Conservation (phyloP, 2,888 invertebrate species). For the Andrena trimmerana region DNA sequence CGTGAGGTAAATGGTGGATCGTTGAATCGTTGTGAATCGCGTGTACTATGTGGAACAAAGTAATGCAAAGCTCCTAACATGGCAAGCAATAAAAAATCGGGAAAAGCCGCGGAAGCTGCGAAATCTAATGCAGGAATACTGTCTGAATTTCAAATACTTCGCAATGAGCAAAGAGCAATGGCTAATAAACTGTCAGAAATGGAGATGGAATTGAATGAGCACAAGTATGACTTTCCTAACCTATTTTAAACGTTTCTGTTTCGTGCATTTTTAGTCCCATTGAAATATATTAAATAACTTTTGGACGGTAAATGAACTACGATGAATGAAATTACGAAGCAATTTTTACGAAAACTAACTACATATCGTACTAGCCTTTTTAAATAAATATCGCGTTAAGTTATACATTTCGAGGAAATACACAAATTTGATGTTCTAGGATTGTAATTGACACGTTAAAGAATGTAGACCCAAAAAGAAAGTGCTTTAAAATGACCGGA, state of each 20-base stretch:
- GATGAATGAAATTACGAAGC: background rate
- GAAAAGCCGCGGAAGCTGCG: constrained; percentile 75
- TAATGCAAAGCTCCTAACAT: constrained; percentile 78
- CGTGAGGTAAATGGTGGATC: background rate
- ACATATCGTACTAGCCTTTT: background rate
- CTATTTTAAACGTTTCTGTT: constrained; percentile 52
- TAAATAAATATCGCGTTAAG: background rate
- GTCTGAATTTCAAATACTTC: constrained; percentile 93
- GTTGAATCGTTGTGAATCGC: constrained; percentile 10
- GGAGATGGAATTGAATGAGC: constrained; percentile 97
- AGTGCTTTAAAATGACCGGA: constrained; percentile 97
- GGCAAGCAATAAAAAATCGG: constrained; percentile 82
- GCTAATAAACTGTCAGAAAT: constrained; percentile 96
- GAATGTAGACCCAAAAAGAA: constrained; percentile 93
- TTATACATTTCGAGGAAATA: background rate
- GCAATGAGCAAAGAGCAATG: constrained; percentile 94
- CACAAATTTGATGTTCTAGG: constrained; percentile 86
- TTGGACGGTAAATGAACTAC: background rate
- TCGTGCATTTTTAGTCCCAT: background rate
- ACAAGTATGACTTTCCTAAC: constrained; percentile 90
- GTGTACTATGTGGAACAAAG: constrained; percentile 33
- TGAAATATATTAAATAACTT: background rate
- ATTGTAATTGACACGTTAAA: constrained; percentile 97
- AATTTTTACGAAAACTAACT: background rate
- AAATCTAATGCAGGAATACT: constrained; percentile 91